Evolutionary conservation across 2,888 invertebrate species (phyloP).

Genomic region (Drosophila fulvimacula): DNA sequence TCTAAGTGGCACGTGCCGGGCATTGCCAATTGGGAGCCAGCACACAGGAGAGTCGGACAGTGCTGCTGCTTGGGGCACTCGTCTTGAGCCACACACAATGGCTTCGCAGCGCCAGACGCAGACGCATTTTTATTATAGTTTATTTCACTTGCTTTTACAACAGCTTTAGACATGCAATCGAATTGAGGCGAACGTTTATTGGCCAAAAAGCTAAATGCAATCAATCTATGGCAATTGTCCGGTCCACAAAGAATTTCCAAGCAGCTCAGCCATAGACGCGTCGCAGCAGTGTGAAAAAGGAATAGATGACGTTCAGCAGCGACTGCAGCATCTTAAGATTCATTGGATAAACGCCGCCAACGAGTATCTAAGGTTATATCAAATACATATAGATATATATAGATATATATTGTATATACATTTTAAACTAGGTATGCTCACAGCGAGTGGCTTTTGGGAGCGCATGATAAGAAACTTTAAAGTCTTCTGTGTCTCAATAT

Average conservation of each 20-base stretch:
- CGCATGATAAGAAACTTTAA: constrained; percentile 75
- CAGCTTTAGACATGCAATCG: constrained; percentile 42
- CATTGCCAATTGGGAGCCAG: constrained; percentile 50
- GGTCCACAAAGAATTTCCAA: constrained; percentile 23
- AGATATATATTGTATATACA: background rate
- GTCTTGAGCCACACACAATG: constrained; percentile 28
- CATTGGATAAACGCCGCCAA: constrained; percentile 80
- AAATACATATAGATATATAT: constrained; percentile 15
- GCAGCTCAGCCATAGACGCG: constrained; percentile 75
- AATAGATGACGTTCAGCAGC: constrained; percentile 77
- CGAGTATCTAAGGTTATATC: constrained; percentile 62
- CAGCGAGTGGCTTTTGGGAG: constrained; percentile 74
- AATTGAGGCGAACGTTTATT: constrained; percentile 59
- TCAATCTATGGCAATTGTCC: constrained; percentile 60
- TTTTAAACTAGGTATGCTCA: constrained; percentile 32
- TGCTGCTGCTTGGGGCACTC: background rate
- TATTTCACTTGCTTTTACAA: constrained; percentile 51
- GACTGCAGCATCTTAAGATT: constrained; percentile 79
- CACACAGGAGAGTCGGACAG: constrained; percentile 11
- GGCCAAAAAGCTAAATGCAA: constrained; percentile 67
- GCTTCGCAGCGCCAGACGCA: constrained; percentile 17
- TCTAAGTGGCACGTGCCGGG: constrained; percentile 70
- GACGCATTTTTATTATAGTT: constrained; percentile 77
- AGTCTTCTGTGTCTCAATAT: constrained; percentile 68
- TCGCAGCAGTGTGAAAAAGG: constrained; percentile 76